A percentile compares a stretch with the other conserved stretches of the same genome.
phyloP scores from a whole-genome alignment of 2,888 invertebrate genomes.

The Germaria angustata region DNA sequence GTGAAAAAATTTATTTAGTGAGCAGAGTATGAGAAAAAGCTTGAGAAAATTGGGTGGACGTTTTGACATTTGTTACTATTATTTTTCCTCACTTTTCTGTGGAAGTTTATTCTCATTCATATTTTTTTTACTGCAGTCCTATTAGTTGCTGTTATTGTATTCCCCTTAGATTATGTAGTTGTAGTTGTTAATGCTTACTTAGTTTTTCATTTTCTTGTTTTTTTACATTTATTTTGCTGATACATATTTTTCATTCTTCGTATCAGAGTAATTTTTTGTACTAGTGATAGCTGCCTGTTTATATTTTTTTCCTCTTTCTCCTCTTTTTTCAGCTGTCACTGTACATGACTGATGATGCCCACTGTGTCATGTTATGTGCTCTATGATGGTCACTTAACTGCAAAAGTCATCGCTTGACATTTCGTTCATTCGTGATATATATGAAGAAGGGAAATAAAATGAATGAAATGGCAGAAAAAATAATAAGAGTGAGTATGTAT shows the following conservation, averaged over 20 bases:
- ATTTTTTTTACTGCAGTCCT: neutral
- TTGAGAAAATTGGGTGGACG: slow-evolving; percentile 65
- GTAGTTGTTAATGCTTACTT: slow-evolving; percentile 21
- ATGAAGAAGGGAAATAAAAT: neutral
- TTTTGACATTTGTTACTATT: slow-evolving; percentile 64
- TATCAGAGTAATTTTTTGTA: slow-evolving; percentile 34
- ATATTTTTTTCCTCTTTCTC: neutral
- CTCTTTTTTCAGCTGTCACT: slow-evolving; percentile 63
- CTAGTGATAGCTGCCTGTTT: slow-evolving; percentile 55
- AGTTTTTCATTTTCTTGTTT: slow-evolving; percentile 18
- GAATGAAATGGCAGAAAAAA: neutral
- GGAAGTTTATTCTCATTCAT: slow-evolving; percentile 34
- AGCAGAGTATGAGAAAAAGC: slow-evolving; percentile 50
- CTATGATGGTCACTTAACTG: slow-evolving; percentile 69
- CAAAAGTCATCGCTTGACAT: slow-evolving; percentile 67
- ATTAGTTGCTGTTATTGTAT: slow-evolving; percentile 17
- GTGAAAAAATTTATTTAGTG: slow-evolving; percentile 47
- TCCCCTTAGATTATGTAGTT: slow-evolving; percentile 9
- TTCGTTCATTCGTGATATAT: slow-evolving; percentile 47
- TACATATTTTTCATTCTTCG: neutral
- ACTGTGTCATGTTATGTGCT: slow-evolving; percentile 66
- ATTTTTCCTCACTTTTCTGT: slow-evolving; percentile 52
- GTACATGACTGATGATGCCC: slow-evolving; percentile 70
- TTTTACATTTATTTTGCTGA: slow-evolving; percentile 12
- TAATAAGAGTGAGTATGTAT: neutral